Percentiles rank a stretch among this genome's conserved stretches.
These are phyloP conservation scores for Ataeniobius toweri DNA, from an alignment of 2,797 vertebrate species.

Conservation along the genomic window DNA sequence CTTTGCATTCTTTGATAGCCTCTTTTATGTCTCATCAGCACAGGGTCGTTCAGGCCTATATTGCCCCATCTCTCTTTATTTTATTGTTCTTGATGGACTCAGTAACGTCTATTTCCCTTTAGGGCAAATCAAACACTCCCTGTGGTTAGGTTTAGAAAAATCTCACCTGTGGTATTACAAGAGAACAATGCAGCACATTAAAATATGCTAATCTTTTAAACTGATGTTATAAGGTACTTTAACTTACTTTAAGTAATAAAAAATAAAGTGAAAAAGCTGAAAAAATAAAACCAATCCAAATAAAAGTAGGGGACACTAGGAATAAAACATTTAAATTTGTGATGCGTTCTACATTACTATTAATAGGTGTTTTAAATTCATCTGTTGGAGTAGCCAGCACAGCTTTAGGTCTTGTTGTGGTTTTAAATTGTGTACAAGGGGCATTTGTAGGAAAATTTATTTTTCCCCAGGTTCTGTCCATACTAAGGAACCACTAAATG, in stretches of 20 bases:
- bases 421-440: neutral
- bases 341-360: neutral
- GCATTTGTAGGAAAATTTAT: neutral
- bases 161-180: neutral
- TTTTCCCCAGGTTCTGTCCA: neutral
- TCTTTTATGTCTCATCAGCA: conserved; percentile 66
- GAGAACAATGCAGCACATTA: conserved; percentile 2
- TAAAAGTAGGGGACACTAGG: too few species aligned
- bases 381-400: neutral
- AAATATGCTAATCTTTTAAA: conserved; percentile 4
- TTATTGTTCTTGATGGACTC: conserved; percentile 59
- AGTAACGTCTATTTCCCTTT: conserved; percentile 51
- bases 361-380: neutral
- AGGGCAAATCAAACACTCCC: conserved; percentile 52
- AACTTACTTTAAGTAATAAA: neutral
- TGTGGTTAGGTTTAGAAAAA: conserved; percentile 41
- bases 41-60: conserved; percentile 53
- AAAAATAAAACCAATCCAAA: too few species aligned
- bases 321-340: too few species aligned
- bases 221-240: neutral
- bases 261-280: neutral
- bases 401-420: neutral
- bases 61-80: conserved; percentile 40
- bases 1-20: conserved; percentile 68
- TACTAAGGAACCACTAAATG: neutral